phyloP scores from a whole-genome alignment of 2,888 invertebrate genomes.

The Oxyteleia sp. region DNA sequence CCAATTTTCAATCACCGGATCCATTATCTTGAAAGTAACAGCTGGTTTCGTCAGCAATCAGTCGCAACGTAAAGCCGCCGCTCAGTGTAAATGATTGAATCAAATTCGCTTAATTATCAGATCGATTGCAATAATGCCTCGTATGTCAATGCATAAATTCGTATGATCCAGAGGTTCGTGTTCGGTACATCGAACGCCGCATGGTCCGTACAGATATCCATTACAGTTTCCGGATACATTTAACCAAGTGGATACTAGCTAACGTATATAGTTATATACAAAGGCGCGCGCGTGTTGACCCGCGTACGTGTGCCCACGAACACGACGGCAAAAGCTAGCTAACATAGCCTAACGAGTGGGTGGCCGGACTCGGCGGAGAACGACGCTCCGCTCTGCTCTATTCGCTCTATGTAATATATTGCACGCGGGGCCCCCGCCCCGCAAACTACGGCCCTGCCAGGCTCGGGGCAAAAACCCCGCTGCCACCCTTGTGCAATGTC shows the following conservation, averaged over 20 bases:
- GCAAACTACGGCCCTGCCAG: conserved; percentile 40
- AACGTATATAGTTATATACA: conserved; percentile 19
- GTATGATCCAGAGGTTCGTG: conserved; percentile 66
- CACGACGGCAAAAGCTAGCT: conserved; percentile 58
- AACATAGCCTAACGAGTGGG: conserved; percentile 71
- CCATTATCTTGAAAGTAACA: conserved; percentile 47
- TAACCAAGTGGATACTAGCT: conserved; percentile 74
- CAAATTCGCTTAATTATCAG: conserved; percentile 69
- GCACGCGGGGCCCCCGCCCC: conserved; percentile 18
- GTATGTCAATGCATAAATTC: conserved; percentile 71
- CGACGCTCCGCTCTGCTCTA: too few relatives aligned
- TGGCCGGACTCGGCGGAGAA: conserved; percentile 56
- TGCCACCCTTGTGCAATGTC: conserved; percentile 19
- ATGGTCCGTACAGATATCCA: conserved; percentile 74
- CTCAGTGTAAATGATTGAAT: conserved; percentile 66
- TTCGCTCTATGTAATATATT: conserved; percentile 74
- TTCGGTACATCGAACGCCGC: conserved; percentile 66
- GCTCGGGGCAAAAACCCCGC: conserved; percentile 52
- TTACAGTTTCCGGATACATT: conserved; percentile 78
- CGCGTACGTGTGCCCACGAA: conserved; percentile 40
- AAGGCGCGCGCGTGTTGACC: conserved; percentile 25
- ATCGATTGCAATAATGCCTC: conserved; percentile 67
- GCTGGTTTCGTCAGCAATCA: conserved; percentile 53
- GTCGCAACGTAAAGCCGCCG: conserved; percentile 38
- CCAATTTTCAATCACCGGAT: conserved; percentile 7